Base-by-base conservation (phyloP, 2,797 vertebrate genomes). In the Amblyraja radiata region DNA sequence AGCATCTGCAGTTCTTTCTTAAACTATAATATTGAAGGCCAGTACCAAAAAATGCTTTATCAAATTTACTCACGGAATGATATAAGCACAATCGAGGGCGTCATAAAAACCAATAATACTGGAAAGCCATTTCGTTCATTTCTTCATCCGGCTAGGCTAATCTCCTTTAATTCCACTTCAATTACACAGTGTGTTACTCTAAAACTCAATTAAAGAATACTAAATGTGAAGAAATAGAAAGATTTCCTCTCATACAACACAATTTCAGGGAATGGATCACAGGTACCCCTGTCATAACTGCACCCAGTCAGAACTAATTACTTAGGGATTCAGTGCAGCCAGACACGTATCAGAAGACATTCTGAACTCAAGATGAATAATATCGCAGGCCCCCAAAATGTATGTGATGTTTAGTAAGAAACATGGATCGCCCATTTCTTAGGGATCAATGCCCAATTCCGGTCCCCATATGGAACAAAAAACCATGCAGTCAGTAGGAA, bases 131-230 rank as follows among this genome's bases (percentile, higher is more conserved):
- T 32, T 0, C 32, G 61, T 88, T 32, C 16, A 68, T 63, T 88
- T 88, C 36, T 88, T 88, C 18, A 68, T 63, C 84, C 32, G 68
- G 84, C n/a, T 68, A 21, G 68, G n/a, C 61, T 88, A 88, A 88
- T 68, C n/a, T 68, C n/a, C 68, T 88, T 68, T 68, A 88, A 88
- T 88, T 68, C 63, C 21, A 68, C 84, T 88, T 68, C 84, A 88
- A 88, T 88, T 88, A 88, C 63, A 88, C n/a, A 21, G 63, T 88
- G 84, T 9, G 16, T 68, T 88, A 18, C 84, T 68, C 61, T 32
- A 63, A 88, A 68, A 68, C n/a, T 21, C 84, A 88, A 68, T 68
- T 88, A 68, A 88, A 88, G 16, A 28, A 68, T 23, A 21, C 63
- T 68, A 36, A 88, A 88, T 68, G n/a, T 36, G 21, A 74, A 21